Percentiles rank a stretch among this genome's conserved stretches.
Conservation (phyloP, 2,888 invertebrate genomes). For the Ochropleura plecta region DNA sequence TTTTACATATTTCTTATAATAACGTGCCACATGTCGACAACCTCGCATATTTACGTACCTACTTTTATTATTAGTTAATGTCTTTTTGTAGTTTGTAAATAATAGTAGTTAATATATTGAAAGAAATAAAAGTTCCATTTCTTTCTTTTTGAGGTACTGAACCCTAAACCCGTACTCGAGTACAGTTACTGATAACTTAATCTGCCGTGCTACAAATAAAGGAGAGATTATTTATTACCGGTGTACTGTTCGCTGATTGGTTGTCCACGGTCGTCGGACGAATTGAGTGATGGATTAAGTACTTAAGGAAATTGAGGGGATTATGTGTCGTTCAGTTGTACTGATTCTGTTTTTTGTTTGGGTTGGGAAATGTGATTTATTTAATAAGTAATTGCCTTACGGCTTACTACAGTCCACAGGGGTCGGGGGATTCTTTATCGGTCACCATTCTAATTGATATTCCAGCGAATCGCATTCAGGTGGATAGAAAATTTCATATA, state of each 20-base stretch:
- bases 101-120: too few species aligned
- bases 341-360: neutral
- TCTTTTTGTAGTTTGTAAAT: too few species aligned
- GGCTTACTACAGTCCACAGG: neutral
- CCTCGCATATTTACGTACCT: too few species aligned
- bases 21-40: too few species aligned
- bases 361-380: neutral
- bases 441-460: neutral
- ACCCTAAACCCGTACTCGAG: neutral
- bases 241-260: conserved; percentile 2
- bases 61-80: too few species aligned
- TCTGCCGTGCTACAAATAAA: conserved; percentile 19
- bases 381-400: neutral
- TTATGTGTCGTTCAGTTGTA: conserved; percentile 5
- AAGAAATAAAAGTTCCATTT: too few species aligned
- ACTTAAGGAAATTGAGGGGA: conserved; percentile 14
- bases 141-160: too few species aligned
- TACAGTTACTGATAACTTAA: conserved; percentile 34
- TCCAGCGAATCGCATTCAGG: neutral
- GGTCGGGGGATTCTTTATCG: too few species aligned
- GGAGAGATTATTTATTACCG: conserved; percentile 4
- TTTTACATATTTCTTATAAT: too few species aligned
- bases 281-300: conserved; percentile 31
- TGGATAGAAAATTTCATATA: neutral
- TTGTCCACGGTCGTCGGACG: neutral